Base-by-base conservation (phyloP, 2,113 vertebrate genomes). In the Okapia johnstoni region DNA sequence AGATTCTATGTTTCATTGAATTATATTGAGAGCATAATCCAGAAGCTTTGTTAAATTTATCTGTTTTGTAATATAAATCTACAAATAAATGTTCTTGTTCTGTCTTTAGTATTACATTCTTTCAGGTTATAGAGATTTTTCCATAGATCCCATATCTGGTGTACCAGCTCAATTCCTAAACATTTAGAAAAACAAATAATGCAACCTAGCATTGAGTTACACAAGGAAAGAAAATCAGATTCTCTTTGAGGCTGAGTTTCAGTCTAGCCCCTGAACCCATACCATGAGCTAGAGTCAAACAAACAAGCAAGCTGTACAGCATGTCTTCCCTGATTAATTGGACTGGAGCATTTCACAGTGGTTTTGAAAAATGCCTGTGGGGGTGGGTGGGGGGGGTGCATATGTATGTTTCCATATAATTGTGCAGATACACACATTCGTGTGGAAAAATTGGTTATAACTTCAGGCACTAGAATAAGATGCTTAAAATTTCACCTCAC, bases 1-100 rank as follows among this genome's bases (percentile, higher is more conserved):
- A 81, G 73, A 77, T 85, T 57, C n/a, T 92, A 12, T 92, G 11
- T 50, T 98, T 96, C 81, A 90, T 19, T 93, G 26, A 79, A 79
- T 88, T 95, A 77, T 70, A 88, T 13, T 85, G 58, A 73, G 19
- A 77, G 6, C 12, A 93, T 89, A 94, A 87, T 30, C 19, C 46
- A 54, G 25, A 92, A 73, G 36, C 43, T 81, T 5, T 55, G 36
- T 93, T 90, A 93, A 97, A 87, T 55, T 81, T 55, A 60, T 83
- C 92, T 89, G 11, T 90, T 97, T 91, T 46, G 36, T 90, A 90
- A 80, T 55, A 19, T 30, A 96, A 92, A 92, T 43, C 40, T 52
- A 66, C n/a, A 58, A 83, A 79, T 52, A 94, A 93, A 88, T 48
- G 43, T 81, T 80, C 15, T 92, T 48, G 1, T 33, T 55, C 15